Base-by-base conservation (phyloP, 1,140 invertebrate genomes). In the Hetaerina americana region DNA sequence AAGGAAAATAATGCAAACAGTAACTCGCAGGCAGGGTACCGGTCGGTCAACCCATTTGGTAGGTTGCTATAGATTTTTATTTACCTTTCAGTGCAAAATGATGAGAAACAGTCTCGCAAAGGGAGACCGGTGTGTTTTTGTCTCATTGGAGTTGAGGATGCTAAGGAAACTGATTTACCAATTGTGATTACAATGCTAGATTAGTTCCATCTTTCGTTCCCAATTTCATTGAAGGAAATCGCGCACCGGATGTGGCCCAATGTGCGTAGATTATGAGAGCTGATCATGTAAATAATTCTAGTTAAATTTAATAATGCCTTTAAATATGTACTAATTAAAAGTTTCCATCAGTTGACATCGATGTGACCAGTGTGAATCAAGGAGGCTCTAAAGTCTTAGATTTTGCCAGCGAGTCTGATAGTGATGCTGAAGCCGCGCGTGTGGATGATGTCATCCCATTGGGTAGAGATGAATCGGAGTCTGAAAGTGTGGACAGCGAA, bases 401-500 rank as follows among this genome's bases (percentile, higher is more conserved):
- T 77, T 91, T 88, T 79, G 87, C 86, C 1, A 92, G 89, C 80
- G 90, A 90, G 27, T 88, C 87, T 18, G 87, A 91, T 69, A 89
- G 88, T 79, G 90, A 92, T 76, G 82, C 80, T 68, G 67, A 68
- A 28, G 67, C 25, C 2, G 67, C 18, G 1, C 18, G 27, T 68
- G 67, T 68, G 15, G 27, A 26, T 68, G 67, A 68, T 28, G 85
- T 87, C 0, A 89, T 90, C 79, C 80, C 86, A 5, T 83, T 87
- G 0, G 83, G 85, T 12, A 82, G 89, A 5, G 86, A 84, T 26
- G 88, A 89, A 73, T 86, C 89, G 0, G 83, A 85, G 78, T 80
- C 89, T 77, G 92, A 93, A 79, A 92, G 89, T 80, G 84, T 90
- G 18, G 90, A 92, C 76, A 91, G 89, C 72, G 86, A 91, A 72